Base-by-base conservation (phyloP, 2,113 vertebrate genomes). In the Equus quagga region DNA sequence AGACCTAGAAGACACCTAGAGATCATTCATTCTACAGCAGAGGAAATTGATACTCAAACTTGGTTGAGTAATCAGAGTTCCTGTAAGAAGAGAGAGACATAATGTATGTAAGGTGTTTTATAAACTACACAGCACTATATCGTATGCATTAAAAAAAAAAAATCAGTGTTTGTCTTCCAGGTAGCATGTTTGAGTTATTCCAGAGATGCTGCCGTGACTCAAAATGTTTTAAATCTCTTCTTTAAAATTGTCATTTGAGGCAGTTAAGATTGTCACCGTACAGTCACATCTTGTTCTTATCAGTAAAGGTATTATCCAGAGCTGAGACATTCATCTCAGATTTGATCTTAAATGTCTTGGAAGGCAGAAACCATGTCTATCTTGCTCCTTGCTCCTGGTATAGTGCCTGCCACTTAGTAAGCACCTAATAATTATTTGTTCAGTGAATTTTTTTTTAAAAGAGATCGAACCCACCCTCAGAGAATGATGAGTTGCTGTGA, bases 141-240 rank as follows among this genome's bases (percentile, higher is more conserved):
- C 36, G 2, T 54, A 13, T 81, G 36, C 80, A 69, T 86, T 58
- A 79, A 41, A 41, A 92, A 67, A 92, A 79, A 64, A 89, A 94
- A 81, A 72, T 80, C 24, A 54, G 13, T 44, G 17, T 94, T 96
- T 90, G 64, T 76, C 90, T 97, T 88, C 64, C 81, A 87, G 17
- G 33, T 75, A 93, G 83, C 51, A 49, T 76, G 60, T 85, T 92
- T 87, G 31, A 97, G 70, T 90, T 90, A 95, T 72, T 96, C 76
- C 46, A 89, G 75, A 93, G 89, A 92, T 93, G 72, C 76, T 97
- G 82, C 73, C 79, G 85, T 97, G 95, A 93, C 65, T 98, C 96
- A 97, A 97, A 97, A 97, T 97, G 96, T 98, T 98, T 98, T 96
- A 97, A 97, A 98, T 97, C 44, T 78, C 95, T 85, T 92, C 83